phyloP scores from a whole-genome alignment of 1,140 invertebrate species.

The Nylanderia fulva region DNA sequence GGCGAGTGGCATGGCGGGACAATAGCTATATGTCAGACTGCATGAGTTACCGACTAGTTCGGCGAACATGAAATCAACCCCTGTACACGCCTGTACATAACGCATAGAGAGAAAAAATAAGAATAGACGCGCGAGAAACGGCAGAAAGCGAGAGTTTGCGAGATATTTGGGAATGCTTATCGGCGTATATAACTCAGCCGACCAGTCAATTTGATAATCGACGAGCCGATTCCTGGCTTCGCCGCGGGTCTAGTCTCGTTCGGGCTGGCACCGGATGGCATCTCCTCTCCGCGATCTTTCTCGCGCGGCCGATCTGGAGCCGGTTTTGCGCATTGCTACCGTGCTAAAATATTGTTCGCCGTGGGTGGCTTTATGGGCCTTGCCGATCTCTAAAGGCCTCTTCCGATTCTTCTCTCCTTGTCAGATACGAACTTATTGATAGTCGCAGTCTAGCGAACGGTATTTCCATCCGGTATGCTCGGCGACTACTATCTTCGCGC shows the following conservation, averaged over 20 bases:
- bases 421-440: constrained; percentile 82
- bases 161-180: constrained; percentile 77
- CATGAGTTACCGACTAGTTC: constrained; percentile 78
- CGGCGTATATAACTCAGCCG: constrained; percentile 66
- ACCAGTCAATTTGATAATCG: constrained; percentile 78
- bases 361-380: constrained; percentile 83
- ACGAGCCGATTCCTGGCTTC: constrained; percentile 56
- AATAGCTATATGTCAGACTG: constrained; percentile 78
- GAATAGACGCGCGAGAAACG: background rate
- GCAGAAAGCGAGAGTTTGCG: constrained; percentile 49
- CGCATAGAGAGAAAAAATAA: constrained; percentile 4
- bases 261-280: constrained; percentile 43
- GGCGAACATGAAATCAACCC: constrained; percentile 66
- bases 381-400: constrained; percentile 76
- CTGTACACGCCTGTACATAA: constrained; percentile 58
- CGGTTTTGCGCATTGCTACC: constrained; percentile 81
- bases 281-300: constrained; percentile 35
- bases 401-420: constrained; percentile 79
- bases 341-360: constrained; percentile 83
- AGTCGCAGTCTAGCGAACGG: constrained; percentile 69
- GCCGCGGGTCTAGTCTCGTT: constrained; percentile 26
- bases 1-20: constrained; percentile 65
- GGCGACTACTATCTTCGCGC: constrained; percentile 54
- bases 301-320: constrained; percentile 65
- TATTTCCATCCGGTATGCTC: constrained; percentile 49